Conservation (phyloP, 2,888 invertebrate genomes). For the Sminthurinus aureus region DNA sequence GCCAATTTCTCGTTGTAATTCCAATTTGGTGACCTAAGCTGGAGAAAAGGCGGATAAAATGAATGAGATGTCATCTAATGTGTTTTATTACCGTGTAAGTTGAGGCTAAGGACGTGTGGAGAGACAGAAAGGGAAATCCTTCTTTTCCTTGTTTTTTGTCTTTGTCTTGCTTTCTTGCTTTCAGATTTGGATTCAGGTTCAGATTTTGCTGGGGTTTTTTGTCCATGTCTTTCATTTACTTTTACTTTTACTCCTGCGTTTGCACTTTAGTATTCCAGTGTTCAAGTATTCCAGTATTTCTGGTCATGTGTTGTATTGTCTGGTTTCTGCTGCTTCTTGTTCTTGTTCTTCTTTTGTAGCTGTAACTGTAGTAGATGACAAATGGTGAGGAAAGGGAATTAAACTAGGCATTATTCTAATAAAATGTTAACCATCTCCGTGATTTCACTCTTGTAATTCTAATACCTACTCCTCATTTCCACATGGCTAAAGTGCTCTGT, state of each 20-base stretch:
- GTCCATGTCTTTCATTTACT: neutral
- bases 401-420: conserved; percentile 20
- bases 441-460: neutral
- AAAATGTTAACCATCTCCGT: conserved; percentile 17
- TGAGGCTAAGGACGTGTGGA: neutral
- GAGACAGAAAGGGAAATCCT: neutral
- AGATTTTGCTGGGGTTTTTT: too few relatives aligned
- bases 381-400: conserved; percentile 24
- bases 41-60: neutral
- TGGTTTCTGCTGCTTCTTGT: neutral
- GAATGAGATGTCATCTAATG: neutral
- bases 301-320: neutral
- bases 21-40: conserved; percentile 10
- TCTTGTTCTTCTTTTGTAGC: neutral
- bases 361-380: neutral
- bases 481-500: too few relatives aligned
- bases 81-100: conserved; percentile 16
- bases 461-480: neutral
- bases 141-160: too few relatives aligned
- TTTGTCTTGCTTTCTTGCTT: neutral
- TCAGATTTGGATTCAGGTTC: neutral
- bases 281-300: neutral
- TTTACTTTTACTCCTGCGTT: neutral
- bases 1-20: neutral
- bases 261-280: neutral